phyloP scores from a whole-genome alignment of 2,888 invertebrate species.

The Spisula solida region DNA sequence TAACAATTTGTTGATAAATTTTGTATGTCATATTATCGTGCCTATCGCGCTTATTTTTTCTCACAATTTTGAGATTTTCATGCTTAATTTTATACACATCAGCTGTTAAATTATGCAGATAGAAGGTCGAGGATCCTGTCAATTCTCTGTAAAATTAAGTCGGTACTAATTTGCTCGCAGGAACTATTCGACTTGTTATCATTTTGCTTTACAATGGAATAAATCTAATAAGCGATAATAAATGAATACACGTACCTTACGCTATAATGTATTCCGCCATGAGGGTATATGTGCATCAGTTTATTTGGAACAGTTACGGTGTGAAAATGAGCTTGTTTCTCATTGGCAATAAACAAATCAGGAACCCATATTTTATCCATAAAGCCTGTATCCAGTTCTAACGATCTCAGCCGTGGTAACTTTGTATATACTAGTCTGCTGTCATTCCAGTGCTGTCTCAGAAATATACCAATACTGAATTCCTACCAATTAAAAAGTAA shows the following conservation, averaged over 20 bases:
- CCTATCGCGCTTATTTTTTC: no score
- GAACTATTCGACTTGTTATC: no score
- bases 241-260: constrained; percentile 68
- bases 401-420: constrained; percentile 67
- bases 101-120: no score
- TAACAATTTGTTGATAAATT: no score
- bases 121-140: no score
- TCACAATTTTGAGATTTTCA: no score
- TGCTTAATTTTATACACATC: no score
- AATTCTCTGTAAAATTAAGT: no score
- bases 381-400: constrained; percentile 80
- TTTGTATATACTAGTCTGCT: constrained; percentile 72
- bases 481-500: constrained; percentile 69
- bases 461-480: constrained; percentile 78
- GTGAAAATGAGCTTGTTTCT: constrained; percentile 82
- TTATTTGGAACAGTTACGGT: constrained; percentile 83
- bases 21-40: no score
- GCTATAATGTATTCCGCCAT: constrained; percentile 79
- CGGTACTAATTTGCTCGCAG: no score
- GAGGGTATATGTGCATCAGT: constrained; percentile 81
- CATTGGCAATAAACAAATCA: constrained; percentile 83
- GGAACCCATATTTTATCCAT: constrained; percentile 83
- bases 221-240: no score
- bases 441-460: constrained; percentile 79
- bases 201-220: no score